Base-by-base conservation (phyloP, 2,888 invertebrate species). In the Amorpha juglandis region DNA sequence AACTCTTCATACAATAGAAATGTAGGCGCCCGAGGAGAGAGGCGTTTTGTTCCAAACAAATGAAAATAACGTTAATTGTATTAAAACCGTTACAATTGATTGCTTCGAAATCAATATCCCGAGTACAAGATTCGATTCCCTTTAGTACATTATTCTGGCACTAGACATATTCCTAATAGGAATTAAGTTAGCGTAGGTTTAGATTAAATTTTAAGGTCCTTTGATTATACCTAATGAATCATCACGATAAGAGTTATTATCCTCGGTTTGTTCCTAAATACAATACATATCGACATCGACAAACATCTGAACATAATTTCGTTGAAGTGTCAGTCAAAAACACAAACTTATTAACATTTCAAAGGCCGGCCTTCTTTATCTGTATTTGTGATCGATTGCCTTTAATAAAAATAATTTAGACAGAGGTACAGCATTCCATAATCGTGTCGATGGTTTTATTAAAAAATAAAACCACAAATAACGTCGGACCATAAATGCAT, bases 21-120 rank as follows among this genome's bases (percentile, higher is more conserved):
- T 71, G 71, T 70, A 68, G 65, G 51, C 70, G 75, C 77, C 75
- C 50, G 68, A 62, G 75, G 77, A 69, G 69, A 72, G 67, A 63
- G 50, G 33, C 68, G 68, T 73, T 70, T 74, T 74, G 72, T 70
- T 67, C 67, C 71, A 75, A 77, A 71, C 72, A 72, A 75, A 74
- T 74, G 73, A 74, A 71, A 73, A 50, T 69, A 71, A 71, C 68
- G 71, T 70, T 70, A 75, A 74, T 74, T 71, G 71, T 71, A 50
- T 50, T 50, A 50, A n/a, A 65, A 65, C 52, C 63, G 38, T 63
- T 50, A 35, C 35, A 51, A 50, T 63, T 38, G 35, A 48, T 63
- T 35, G 63, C 35, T 58, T n/a, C 1, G 42, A 58, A 58, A 58
- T 58, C 38, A 42, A 58, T 58, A 58, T 38, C 6, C 38, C 11